Conservation (phyloP, 1,140 invertebrate genomes). For the Helicoverpa armigera region DNA sequence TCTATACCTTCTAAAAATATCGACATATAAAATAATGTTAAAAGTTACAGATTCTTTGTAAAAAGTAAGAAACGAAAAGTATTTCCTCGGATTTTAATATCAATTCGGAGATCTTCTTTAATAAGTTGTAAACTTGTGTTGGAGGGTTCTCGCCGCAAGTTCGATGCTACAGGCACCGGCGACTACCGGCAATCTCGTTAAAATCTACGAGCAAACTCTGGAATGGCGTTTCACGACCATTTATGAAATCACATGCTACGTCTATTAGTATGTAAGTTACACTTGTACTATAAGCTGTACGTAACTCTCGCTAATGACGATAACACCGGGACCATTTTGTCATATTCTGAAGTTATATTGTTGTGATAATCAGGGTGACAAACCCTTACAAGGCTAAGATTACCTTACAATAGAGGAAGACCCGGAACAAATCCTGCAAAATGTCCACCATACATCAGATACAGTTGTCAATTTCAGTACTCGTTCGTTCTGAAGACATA, state of each 20-base stretch:
- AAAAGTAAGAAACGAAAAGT: slow-evolving; percentile 60
- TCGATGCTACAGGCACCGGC: slow-evolving; percentile 67
- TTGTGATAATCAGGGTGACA: slow-evolving; percentile 28
- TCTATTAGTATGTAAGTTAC: slow-evolving; percentile 60
- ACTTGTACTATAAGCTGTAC: slow-evolving; percentile 34
- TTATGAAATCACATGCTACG: slow-evolving; percentile 70
- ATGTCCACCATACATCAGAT: neutral
- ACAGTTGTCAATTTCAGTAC: neutral
- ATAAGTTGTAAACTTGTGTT: slow-evolving; percentile 81
- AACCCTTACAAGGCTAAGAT: neutral
- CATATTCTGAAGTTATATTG: slow-evolving; percentile 28
- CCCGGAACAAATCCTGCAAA: neutral
- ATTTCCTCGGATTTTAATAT: slow-evolving; percentile 67
- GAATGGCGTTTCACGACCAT: slow-evolving; percentile 68
- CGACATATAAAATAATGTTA: slow-evolving; percentile 41
- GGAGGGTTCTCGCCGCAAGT: slow-evolving; percentile 72
- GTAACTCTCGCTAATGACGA: slow-evolving; percentile 29
- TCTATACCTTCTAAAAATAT: slow-evolving; percentile 45
- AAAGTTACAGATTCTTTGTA: slow-evolving; percentile 41
- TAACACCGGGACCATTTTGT: slow-evolving; percentile 26
- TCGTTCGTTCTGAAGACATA: too few relatives aligned
- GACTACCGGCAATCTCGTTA: slow-evolving; percentile 82
- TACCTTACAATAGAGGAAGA: neutral
- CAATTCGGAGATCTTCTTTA: slow-evolving; percentile 73
- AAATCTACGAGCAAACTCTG: slow-evolving; percentile 78